Evolutionary conservation across 2,797 vertebrate species (phyloP).

Genomic region (Anguilla megastoma): DNA sequence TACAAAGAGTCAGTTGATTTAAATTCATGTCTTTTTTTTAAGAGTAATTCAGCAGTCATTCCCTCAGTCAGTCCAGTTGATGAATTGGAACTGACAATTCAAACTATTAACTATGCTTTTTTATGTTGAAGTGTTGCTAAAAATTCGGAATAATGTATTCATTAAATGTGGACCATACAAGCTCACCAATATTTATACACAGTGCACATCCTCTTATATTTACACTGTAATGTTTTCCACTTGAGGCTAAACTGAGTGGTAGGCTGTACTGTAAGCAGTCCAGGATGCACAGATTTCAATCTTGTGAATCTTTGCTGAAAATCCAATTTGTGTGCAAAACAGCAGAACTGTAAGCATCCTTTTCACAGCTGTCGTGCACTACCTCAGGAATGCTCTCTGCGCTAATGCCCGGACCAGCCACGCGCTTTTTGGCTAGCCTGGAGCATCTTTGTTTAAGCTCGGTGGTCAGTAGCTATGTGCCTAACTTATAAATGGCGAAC

Average conservation of each 20-base stretch:
- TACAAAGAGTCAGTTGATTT: background rate
- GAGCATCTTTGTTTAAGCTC: slow-evolving; percentile 1
- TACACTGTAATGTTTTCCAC: background rate
- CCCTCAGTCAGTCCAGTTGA: background rate
- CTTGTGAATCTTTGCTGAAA: background rate
- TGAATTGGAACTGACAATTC: background rate
- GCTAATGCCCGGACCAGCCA: background rate
- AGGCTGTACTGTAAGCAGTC: background rate
- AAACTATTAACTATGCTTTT: no score
- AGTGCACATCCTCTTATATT: background rate
- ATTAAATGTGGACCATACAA: background rate
- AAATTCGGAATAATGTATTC: background rate
- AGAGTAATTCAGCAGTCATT: background rate
- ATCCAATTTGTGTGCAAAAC: background rate
- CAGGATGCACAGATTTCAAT: background rate
- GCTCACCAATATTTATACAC: background rate
- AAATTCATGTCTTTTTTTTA: background rate
- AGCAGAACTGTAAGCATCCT: background rate
- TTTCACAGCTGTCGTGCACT: background rate
- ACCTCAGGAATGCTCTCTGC: background rate
- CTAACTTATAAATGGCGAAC: background rate
- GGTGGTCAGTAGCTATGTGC: background rate
- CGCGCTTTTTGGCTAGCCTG: slow-evolving; percentile 9
- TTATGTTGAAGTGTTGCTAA: background rate
- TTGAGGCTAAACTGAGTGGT: background rate